These are phyloP conservation scores for Crocallis elinguaria DNA, from an alignment of 2,888 invertebrate species.

Conservation along the genomic window DNA sequence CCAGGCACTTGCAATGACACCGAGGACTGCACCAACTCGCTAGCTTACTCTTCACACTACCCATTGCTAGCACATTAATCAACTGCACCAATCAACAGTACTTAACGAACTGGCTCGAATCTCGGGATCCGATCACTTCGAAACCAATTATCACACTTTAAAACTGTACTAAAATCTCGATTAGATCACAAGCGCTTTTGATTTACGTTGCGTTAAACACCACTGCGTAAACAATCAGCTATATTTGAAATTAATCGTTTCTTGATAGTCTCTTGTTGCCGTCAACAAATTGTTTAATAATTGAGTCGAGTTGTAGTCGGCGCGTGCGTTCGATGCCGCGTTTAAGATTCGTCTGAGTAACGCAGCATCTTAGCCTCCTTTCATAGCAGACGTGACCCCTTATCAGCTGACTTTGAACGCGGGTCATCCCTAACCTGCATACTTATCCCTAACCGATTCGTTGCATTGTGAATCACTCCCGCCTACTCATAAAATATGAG, in stretches of 20 bases:
- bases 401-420: constrained; percentile 26
- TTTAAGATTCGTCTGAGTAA: constrained; percentile 27
- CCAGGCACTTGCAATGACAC: constrained; percentile 57
- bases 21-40: constrained; percentile 52
- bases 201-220: constrained; percentile 42
- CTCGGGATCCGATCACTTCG: constrained; percentile 42
- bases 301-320: constrained; percentile 4
- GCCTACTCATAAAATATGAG: constrained; percentile 19
- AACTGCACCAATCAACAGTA: constrained; percentile 31
- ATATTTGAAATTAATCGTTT: constrained; percentile 45
- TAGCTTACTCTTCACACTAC: constrained; percentile 68
- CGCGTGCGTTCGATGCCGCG: constrained; percentile 32
- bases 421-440: constrained; percentile 25
- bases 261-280: constrained; percentile 20
- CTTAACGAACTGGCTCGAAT: constrained; percentile 33
- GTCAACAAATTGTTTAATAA: constrained; percentile 24
- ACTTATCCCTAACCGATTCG: constrained; percentile 1
- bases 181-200: constrained; percentile 62
- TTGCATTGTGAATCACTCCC: constrained; percentile 17
- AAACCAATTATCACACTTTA: constrained; percentile 54
- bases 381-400: constrained; percentile 33
- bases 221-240: constrained; percentile 65
- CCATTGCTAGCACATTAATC: constrained; percentile 56
- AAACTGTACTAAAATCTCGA: constrained; percentile 44
- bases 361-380: constrained; percentile 26